Base-by-base conservation (phyloP, 37 sponge, comb jelly and placozoan genomes). In the Petrosia ficiformis region DNA sequence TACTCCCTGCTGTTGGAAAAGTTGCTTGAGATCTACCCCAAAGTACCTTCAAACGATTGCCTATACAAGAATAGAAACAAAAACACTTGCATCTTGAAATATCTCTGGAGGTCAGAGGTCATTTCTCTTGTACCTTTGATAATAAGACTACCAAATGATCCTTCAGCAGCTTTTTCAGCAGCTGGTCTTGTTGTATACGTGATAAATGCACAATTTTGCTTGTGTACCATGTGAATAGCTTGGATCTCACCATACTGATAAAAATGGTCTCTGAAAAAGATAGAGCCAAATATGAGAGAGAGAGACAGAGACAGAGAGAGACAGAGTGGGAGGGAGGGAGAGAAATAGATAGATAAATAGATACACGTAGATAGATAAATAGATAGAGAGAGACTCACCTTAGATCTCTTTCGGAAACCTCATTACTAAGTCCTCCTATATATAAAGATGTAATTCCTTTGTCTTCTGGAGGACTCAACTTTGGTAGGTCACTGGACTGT, bases 211-310 rank as follows among this genome's bases (percentile, higher is more conserved):
- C 94, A 97, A 43, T 88, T 82, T 67, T 90, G 92, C n/a, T 80
- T 78, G 21, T 82, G 69, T 0, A 91, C 92, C 71, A 97, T 43
- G 52, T 89, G 73, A 16, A 97, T 72, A 39, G 37, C 37, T 14
- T 77, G 57, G 33, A 97, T 82, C 79, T 97, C 97, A 1, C 97
- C 97, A 83, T 77, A 97, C 87, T 93, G 94, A 58, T 97, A 97
- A 65, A 94, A 97, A 42, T 84, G 76, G 31, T 84, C 89, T 37
- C 93, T 93, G 65, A 4, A 65, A 39, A 3, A 44, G 31, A 73
- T 57, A n/a, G n/a, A n/a, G n/a, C n/a, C n/a, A n/a, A n/a, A n/a
- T n/a, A n/a, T n/a, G 16, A 35, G 39, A 39, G 34, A 3, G 56
- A 10, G 22, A 82, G 39, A 32, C 14, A 29, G 24, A 57, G 32